Evolutionary conservation across 30 jellyfish, hydroid and myxozoan species (phyloP), one percentile per base, ranked within the genome.

Genomic region (Morbakka virulenta): DNA sequence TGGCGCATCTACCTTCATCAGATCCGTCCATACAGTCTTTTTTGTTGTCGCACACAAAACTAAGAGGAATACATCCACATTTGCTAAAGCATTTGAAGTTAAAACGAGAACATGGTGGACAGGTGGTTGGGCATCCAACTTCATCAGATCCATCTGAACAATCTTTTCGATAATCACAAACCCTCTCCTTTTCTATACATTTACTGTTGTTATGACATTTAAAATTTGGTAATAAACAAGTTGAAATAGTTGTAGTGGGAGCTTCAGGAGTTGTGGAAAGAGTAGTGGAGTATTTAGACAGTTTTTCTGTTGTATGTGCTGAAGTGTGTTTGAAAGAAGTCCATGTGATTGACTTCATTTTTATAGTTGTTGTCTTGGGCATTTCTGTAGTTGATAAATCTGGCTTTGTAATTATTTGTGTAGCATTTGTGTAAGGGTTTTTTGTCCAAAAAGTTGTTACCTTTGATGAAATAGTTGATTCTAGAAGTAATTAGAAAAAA

Each of bases 1-100:
- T 31, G 2, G 69, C 64, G 32, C 96, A 86, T 2, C 79, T 72
- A 12, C 35, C 17, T 30, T 86, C 96, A 79, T 86, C 96, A 6
- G 87, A 77, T 9, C 84, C 73, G 57, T 80, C 85, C 13, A 68
- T 12, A 64, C 96, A 86, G 35, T 86, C 96, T 0, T 2, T 64
- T 22, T 79, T 71, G 12, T 88, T 88, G 65, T 86, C 96, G 72
- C 96, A 86, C 4, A 62, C 76, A 48, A 23, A 86, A 49, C 67
- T 35, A 4, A 13, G 30, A 2, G 84, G 65, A 31, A 33, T 22
- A 29, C 90, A 82, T 53, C 63, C 72, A 32, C 89, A 70, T 3
- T 61, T 67, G 47, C 67, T 79, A 70, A 50, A 74, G 70, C 93
- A 70, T 26, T 53, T 69, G 67, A 81, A 69, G 27, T 81, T 48